Evolutionary conservation across 2,113 vertebrate species (phyloP).

Genomic region (Channa argus): DNA sequence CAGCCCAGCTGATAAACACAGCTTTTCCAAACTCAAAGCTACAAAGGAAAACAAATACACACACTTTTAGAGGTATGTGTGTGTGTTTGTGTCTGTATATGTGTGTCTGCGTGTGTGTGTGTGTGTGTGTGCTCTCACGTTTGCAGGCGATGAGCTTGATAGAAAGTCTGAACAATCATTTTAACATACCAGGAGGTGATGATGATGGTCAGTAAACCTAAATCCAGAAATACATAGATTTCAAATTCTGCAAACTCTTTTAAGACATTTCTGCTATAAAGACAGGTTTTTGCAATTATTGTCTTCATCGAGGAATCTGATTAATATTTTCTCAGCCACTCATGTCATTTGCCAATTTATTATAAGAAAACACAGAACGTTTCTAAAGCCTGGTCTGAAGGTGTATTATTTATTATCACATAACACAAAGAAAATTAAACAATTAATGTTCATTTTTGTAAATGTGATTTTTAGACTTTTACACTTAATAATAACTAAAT

Average conservation of each 20-base stretch:
- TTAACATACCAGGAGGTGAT: conserved; percentile 91
- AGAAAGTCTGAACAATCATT: conserved; percentile 69
- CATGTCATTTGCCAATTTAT: not conserved
- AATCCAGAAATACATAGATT: conserved; percentile 7
- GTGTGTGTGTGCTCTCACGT: conserved; percentile 33
- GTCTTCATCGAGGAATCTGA: too few species aligned
- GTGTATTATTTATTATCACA: not conserved
- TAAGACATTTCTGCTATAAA: too few species aligned
- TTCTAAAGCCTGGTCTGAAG: not conserved
- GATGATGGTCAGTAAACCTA: conserved; percentile 87
- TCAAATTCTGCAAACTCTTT: not conserved
- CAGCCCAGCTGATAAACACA: conserved; percentile 90
- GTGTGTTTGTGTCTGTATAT: not conserved
- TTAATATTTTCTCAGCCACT: too few species aligned
- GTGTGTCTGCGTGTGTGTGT: not conserved
- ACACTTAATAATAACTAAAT: too few species aligned
- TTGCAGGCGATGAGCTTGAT: conserved; percentile 9
- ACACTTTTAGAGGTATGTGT: conserved; percentile 1
- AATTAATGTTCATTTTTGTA: too few species aligned
- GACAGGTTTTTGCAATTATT: too few species aligned
- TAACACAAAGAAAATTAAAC: too few species aligned
- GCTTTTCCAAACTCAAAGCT: conserved; percentile 92
- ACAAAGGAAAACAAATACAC: not conserved
- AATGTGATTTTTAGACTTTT: too few species aligned
- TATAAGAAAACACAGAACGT: not conserved